These are phyloP conservation scores for Anabas testudineus DNA, from an alignment of 2,797 vertebrate genomes.

Conservation along the genomic window DNA sequence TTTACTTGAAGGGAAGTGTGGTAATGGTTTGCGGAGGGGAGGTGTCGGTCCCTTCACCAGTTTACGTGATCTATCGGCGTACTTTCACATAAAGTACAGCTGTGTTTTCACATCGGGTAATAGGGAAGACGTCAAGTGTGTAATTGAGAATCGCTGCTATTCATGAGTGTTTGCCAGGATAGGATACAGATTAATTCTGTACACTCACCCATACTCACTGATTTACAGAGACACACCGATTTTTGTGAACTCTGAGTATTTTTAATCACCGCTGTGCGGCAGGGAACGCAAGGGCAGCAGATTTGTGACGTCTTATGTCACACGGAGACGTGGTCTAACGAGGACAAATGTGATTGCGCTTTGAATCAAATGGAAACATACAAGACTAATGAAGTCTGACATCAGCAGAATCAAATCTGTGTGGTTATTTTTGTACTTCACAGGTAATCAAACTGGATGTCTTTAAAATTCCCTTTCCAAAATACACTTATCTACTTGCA, in stretches of 20 bases:
- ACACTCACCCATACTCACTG: background rate
- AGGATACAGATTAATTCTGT: slow-evolving; percentile 37
- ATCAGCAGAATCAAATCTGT: slow-evolving; percentile 35
- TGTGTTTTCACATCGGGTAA: slow-evolving; percentile 22
- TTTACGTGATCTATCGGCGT: slow-evolving; percentile 10
- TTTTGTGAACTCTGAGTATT: slow-evolving; percentile 19
- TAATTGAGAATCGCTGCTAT: slow-evolving; percentile 47
- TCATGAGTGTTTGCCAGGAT: slow-evolving; percentile 29
- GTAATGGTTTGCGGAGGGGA: slow-evolving; percentile 6
- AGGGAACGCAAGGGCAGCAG: slow-evolving; percentile 21
- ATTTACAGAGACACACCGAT: slow-evolving; percentile 5
- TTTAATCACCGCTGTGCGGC: slow-evolving; percentile 53
- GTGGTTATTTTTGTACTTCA: slow-evolving; percentile 26
- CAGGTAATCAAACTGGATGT: background rate
- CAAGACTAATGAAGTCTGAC: slow-evolving; percentile 49
- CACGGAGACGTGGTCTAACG: slow-evolving; percentile 48
- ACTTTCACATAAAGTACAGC: slow-evolving; percentile 18
- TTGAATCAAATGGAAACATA: slow-evolving; percentile 37
- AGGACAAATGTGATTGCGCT: slow-evolving; percentile 43
- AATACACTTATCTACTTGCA: background rate
- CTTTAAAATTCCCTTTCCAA: background rate
- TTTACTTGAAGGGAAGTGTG: slow-evolving; percentile 18
- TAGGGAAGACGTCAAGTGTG: slow-evolving; percentile 38
- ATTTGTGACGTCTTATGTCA: slow-evolving; percentile 60
- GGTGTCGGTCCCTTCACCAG: slow-evolving; percentile 2